Evolutionary conservation across 2,113 vertebrate species (phyloP).

Genomic region (Festucalex cinctus): DNA sequence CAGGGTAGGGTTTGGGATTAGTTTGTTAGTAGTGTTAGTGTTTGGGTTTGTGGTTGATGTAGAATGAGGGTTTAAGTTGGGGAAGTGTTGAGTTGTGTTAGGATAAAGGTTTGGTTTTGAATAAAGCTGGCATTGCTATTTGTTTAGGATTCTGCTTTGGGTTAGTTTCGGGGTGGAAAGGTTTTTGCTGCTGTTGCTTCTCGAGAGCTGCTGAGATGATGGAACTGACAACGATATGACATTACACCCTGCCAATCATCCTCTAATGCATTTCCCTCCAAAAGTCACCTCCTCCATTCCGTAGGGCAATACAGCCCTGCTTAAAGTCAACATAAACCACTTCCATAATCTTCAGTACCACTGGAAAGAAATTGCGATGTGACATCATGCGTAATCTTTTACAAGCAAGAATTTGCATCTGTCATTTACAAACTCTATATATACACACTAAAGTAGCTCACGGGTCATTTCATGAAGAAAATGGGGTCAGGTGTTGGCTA

Average conservation of each 20-base stretch:
- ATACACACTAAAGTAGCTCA: neutral
- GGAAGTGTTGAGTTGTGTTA: no score
- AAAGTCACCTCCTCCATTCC: slow-evolving; percentile 18
- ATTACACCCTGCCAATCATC: neutral
- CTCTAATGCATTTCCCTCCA: slow-evolving; percentile 27
- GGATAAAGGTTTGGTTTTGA: no score
- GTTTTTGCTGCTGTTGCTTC: neutral
- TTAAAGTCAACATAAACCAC: slow-evolving; percentile 55
- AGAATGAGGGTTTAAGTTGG: no score
- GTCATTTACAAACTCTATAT: slow-evolving; percentile 17
- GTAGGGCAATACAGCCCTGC: slow-evolving; percentile 20
- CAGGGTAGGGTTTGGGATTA: no score
- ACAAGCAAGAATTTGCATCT: slow-evolving; percentile 34
- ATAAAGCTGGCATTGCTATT: no score
- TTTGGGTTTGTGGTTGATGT: no score
- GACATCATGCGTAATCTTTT: slow-evolving; percentile 62
- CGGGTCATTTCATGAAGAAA: neutral
- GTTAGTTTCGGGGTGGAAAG: neutral
- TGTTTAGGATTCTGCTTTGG: no score
- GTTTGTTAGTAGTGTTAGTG: no score
- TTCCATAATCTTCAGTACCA: slow-evolving; percentile 57
- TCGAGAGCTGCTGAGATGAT: neutral
- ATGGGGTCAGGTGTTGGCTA: neutral
- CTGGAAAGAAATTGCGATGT: slow-evolving; percentile 53
- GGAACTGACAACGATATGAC: neutral